phyloP scores from a whole-genome alignment of 2,797 vertebrate species.

The Babyrousa celebensis region DNA sequence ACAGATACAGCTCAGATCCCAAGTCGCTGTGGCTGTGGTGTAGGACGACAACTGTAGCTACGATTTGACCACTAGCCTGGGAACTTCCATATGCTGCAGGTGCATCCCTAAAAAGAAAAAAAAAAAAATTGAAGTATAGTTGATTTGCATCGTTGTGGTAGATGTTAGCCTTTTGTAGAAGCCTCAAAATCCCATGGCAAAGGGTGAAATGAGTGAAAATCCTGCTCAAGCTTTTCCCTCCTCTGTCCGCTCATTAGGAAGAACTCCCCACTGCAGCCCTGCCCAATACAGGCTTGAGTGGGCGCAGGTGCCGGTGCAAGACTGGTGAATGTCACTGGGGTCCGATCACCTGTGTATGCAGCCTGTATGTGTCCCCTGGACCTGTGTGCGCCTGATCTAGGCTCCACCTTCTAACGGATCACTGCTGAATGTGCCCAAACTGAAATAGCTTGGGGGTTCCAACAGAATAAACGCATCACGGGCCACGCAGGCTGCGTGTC shows the following conservation, averaged over 20 bases:
- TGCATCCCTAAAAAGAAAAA: too few relatives aligned
- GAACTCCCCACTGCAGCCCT: not conserved
- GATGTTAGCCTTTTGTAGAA: not conserved
- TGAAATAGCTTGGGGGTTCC: not conserved
- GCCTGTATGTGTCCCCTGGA: not conserved
- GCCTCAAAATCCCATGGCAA: not conserved
- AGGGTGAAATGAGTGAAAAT: not conserved
- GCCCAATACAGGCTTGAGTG: too few relatives aligned
- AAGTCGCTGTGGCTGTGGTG: too few relatives aligned
- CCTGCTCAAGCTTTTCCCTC: not conserved
- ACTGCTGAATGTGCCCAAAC: not conserved
- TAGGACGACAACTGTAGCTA: too few relatives aligned
- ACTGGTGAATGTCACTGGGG: not conserved
- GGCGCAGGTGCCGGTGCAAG: too few relatives aligned
- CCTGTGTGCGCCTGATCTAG: not conserved
- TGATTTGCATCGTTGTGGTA: too few relatives aligned
- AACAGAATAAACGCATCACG: not conserved
- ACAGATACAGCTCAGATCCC: too few relatives aligned
- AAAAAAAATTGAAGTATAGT: too few relatives aligned
- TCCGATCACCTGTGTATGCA: not conserved
- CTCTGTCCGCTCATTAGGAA: not conserved
- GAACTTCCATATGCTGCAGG: too few relatives aligned
- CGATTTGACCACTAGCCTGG: too few relatives aligned
- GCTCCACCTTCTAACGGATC: not conserved
- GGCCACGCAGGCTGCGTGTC: not conserved